Evolutionary conservation across 2,797 vertebrate species (phyloP).

Genomic region (Centroberyx gerrardi): DNA sequence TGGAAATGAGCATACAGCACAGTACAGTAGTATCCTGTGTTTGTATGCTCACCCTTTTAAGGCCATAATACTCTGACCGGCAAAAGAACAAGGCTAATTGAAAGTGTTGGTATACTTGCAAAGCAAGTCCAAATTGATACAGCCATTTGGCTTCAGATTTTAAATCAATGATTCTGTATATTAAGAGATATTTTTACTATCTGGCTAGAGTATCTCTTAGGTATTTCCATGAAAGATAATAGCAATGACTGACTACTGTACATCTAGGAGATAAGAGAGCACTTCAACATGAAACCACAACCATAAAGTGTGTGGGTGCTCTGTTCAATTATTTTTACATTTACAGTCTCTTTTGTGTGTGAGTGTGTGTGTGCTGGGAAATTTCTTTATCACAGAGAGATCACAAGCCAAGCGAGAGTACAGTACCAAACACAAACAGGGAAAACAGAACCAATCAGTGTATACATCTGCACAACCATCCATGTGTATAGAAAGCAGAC

Average conservation of each 20-base stretch:
- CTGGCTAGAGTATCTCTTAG: not conserved
- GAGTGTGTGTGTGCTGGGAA: not conserved
- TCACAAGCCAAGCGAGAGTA: too few relatives aligned
- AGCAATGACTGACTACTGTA: not conserved
- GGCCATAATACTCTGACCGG: too few relatives aligned
- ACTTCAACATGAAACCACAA: slow-evolving; percentile 1
- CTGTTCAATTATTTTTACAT: not conserved
- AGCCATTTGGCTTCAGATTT: not conserved
- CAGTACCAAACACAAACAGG: too few relatives aligned
- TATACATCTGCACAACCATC: not conserved
- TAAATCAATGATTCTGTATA: slow-evolving; percentile 1
- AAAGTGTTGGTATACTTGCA: not conserved
- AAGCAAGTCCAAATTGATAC: not conserved
- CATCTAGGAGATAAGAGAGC: not conserved
- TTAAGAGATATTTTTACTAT: not conserved
- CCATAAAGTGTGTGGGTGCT: not conserved
- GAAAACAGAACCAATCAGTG: not conserved
- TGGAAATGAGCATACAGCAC: not conserved
- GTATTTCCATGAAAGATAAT: slow-evolving; percentile 13
- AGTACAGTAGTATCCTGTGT: not conserved
- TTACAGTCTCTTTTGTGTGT: not conserved
- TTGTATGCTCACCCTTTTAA: not conserved
- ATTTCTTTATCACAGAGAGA: too few relatives aligned
- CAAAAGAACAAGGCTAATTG: not conserved
- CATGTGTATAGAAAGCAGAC: too few relatives aligned